Evolutionary conservation across 2,797 vertebrate species (phyloP), one percentile per base, ranked within the genome.

Genomic region (Girardinus metallicus): DNA sequence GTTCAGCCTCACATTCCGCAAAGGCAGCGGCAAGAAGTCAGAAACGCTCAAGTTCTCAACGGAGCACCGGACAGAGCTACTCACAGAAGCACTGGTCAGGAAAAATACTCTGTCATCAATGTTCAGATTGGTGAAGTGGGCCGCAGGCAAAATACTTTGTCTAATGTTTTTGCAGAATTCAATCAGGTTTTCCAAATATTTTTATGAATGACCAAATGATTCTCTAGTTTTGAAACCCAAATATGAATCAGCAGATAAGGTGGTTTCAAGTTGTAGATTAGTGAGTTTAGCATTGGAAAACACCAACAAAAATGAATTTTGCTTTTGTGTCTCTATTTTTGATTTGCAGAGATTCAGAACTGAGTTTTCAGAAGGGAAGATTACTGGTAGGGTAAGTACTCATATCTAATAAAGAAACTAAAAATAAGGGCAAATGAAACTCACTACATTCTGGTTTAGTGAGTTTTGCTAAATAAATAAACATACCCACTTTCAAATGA

Each of bases 41-140:
- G 98, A 99, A 94, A 99, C 99, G 0, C 97, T 99, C 68, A 99
- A 99, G 92, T 99, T 99, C 94, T 99, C 98, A 62, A 99, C 98
- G 49, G 99, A 99, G 87, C 98, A 99, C 94, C 97, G 99, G 89
- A 99, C 98, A 80, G 99, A 99, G 94, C 97, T 99, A 81, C 97
- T 99, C 78, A 99, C 98, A 62, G 99, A 99, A 92, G 98, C 98
- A 12, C 93, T 99, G 97, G 99, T 99, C 94, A 97, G 96, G 75
- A 68, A 51, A 26, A 78, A 64, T 43, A 55, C 23, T n/a, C 46
- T 23, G 70, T 5, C 41, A 29, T 43, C 62, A 9, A 75, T 74
- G n/a, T n/a, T n/a, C n/a, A n/a, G n/a, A n/a, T n/a, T n/a, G n/a
- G n/a, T n/a, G n/a, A n/a, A n/a, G n/a, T n/a, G n/a, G n/a, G n/a